phyloP scores from a whole-genome alignment of 2,888 invertebrate genomes.

The Rhynchonema sp. region DNA sequence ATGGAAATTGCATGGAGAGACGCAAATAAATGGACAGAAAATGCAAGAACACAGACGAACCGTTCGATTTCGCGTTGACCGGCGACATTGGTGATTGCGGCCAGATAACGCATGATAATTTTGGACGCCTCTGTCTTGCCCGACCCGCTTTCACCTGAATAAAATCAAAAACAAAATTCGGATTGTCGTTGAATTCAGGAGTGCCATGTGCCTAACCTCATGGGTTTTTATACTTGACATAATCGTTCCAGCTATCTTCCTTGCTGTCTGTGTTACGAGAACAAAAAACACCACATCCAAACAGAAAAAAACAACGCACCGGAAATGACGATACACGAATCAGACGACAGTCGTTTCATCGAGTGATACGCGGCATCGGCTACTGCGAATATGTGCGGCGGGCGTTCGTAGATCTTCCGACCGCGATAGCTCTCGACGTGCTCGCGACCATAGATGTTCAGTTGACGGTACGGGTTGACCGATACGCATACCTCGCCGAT shows the following conservation, averaged over 20 bases:
- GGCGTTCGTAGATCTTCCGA: slow-evolving; percentile 82
- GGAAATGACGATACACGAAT: slow-evolving; percentile 72
- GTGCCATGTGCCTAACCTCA: too few relatives aligned
- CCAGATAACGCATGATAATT: slow-evolving; percentile 89
- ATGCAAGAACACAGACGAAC: too few relatives aligned
- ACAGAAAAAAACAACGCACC: slow-evolving; percentile 32
- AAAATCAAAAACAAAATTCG: too few relatives aligned
- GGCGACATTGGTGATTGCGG: slow-evolving; percentile 77
- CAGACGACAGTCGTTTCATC: slow-evolving; percentile 67
- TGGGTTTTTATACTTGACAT: too few relatives aligned
- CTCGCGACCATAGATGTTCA: slow-evolving; percentile 72
- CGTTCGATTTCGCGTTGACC: slow-evolving; percentile 87
- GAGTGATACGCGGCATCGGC: slow-evolving; percentile 87
- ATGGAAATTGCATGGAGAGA: too few relatives aligned
- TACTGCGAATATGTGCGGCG: slow-evolving; percentile 91
- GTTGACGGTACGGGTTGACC: slow-evolving; percentile 78
- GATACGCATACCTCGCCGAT: slow-evolving; percentile 89
- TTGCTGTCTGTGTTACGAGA: background rate
- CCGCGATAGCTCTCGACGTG: slow-evolving; percentile 69
- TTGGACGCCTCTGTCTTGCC: slow-evolving; percentile 98
- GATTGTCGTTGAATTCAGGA: too few relatives aligned
- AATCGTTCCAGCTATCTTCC: background rate
- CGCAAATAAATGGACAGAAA: too few relatives aligned
- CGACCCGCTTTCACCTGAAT: slow-evolving; percentile 62
- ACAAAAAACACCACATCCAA: too few relatives aligned